Conservation (phyloP, 2,797 vertebrate genomes). For the Cygnus olor region DNA sequence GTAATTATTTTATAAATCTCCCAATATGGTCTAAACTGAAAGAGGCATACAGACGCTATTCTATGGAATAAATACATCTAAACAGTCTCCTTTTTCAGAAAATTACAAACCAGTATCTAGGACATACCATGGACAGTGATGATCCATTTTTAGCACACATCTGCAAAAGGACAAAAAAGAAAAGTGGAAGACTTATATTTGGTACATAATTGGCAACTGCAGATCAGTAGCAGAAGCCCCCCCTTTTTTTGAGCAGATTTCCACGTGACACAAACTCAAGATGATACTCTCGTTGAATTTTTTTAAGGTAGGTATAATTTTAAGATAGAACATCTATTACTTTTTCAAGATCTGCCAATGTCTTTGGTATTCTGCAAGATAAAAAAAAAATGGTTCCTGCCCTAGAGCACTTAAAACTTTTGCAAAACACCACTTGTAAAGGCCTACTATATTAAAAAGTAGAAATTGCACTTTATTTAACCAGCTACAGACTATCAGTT, state of each 20-base stretch:
- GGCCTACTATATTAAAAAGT: too few relatives aligned
- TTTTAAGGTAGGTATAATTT: neutral
- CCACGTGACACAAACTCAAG: neutral
- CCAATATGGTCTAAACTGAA: neutral
- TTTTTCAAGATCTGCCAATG: neutral
- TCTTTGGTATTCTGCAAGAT: neutral
- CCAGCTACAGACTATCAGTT: too few relatives aligned
- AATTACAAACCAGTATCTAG: neutral
- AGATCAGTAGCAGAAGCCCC: neutral
- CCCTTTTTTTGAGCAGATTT: neutral
- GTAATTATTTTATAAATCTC: neutral
- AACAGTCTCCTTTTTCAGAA: constrained; percentile 4
- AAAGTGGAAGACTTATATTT: neutral
- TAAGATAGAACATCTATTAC: neutral
- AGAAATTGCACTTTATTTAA: neutral
- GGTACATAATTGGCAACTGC: neutral
- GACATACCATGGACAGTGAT: constrained; percentile 96
- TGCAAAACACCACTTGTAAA: neutral
- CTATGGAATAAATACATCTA: neutral
- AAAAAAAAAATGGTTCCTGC: neutral
- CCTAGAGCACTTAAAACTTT: neutral
- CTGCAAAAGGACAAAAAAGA: constrained; percentile 74
- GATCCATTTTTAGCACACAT: constrained; percentile 99
- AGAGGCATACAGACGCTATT: neutral
- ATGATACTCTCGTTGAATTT: neutral